These are phyloP conservation scores for Drosophila bipectinata DNA, from an alignment of 1,140 invertebrate species.

Conservation along the genomic window DNA sequence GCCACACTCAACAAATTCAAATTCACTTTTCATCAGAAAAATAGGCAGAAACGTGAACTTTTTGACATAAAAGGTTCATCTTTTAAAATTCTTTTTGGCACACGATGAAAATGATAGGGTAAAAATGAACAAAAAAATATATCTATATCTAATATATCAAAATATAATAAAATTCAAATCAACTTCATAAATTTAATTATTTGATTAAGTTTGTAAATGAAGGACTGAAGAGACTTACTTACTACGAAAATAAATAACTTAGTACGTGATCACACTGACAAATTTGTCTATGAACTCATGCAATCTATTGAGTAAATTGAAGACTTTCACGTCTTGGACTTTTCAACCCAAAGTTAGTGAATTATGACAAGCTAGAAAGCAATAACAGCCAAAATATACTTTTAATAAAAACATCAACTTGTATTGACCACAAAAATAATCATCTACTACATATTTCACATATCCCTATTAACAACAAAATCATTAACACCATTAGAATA, in stretches of 20 bases:
- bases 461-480: constrained; percentile 8
- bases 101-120: neutral
- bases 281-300: constrained; percentile 1
- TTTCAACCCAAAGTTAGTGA: no score
- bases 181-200: constrained; percentile 2
- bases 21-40: constrained; percentile 17
- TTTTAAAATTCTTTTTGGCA: neutral
- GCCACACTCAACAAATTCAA: no score
- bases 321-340: neutral
- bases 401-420: neutral
- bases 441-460: neutral
- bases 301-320: neutral
- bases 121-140: neutral
- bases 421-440: neutral
- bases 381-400: neutral
- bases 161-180: neutral
- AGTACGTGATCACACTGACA: neutral
- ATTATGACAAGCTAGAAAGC: neutral
- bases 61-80: constrained; percentile 2
- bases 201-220: neutral
- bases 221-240: neutral
- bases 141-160: no score
- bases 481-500: constrained; percentile 10
- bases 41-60: neutral
- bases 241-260: neutral